Evolutionary conservation across 1,140 invertebrate species (phyloP).

Genomic region (Ips typographus): DNA sequence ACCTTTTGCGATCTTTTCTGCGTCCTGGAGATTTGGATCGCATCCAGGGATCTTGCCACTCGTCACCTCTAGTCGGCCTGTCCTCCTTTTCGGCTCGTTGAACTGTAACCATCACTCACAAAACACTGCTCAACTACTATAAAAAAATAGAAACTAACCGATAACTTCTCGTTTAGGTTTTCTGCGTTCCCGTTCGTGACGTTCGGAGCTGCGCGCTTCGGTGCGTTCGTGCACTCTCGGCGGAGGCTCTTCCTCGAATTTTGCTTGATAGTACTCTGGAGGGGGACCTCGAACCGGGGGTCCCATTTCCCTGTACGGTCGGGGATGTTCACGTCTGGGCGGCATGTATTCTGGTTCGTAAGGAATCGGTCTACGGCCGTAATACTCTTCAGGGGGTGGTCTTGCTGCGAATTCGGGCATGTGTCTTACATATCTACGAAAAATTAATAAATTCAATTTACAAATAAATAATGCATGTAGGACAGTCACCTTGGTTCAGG

Average conservation of each 20-base stretch:
- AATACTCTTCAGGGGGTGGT: slow-evolving; percentile 47
- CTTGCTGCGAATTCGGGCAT: slow-evolving; percentile 43
- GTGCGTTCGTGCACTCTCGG: slow-evolving; percentile 8
- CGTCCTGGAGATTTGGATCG: slow-evolving; percentile 66
- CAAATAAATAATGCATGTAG: background rate
- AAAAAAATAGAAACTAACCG: slow-evolving; percentile 39
- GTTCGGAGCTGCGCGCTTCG: slow-evolving; percentile 49
- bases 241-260: slow-evolving; percentile 46
- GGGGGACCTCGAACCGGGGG: slow-evolving; percentile 42
- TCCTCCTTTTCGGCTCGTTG: slow-evolving; percentile 56
- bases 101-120: slow-evolving; percentile 46
- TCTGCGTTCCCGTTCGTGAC: slow-evolving; percentile 49
- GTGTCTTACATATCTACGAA: slow-evolving; percentile 46
- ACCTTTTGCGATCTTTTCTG: slow-evolving; percentile 56
- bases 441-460: background rate
- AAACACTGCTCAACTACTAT: background rate
- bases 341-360: slow-evolving; percentile 49
- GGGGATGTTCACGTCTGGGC: slow-evolving; percentile 35
- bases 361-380: slow-evolving; percentile 45
- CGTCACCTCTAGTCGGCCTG: slow-evolving; percentile 67
- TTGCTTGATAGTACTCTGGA: slow-evolving; percentile 47
- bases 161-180: slow-evolving; percentile 75
- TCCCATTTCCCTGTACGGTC: slow-evolving; percentile 51
- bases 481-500: slow-evolving; percentile 47
- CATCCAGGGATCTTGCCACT: slow-evolving; percentile 95